Conservation (phyloP, 2,797 vertebrate genomes). For the Myiothlypis chrysogaster region DNA sequence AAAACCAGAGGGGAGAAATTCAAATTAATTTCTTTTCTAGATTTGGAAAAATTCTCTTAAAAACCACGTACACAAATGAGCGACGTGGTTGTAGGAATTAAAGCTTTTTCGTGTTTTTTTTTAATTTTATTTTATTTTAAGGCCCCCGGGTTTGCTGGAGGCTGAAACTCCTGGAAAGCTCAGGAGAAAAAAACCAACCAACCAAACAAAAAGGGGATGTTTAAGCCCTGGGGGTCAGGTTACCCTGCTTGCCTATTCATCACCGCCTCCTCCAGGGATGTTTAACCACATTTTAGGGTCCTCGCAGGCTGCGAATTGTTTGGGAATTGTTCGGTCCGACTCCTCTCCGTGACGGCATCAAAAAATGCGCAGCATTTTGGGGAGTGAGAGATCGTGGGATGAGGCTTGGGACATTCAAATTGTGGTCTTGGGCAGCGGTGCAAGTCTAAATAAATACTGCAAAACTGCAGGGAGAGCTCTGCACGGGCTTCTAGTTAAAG, state of each 20-base stretch:
- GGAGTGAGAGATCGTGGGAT: conserved; percentile 2
- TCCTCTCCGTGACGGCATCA: not conserved
- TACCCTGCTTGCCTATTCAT: not conserved
- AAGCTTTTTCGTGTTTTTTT: not conserved
- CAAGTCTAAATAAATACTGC: not conserved
- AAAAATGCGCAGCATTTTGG: not conserved
- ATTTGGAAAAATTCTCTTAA: not conserved
- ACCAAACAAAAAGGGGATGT: conserved; percentile 20
- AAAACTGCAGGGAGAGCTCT: not conserved
- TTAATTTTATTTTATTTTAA: not conserved
- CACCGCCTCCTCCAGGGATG: not conserved
- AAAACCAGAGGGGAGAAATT: not conserved
- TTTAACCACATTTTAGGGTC: not conserved
- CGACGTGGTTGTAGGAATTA: rapidly evolving
- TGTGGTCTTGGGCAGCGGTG: not conserved
- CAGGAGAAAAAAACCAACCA: not conserved
- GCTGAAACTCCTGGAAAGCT: conserved; percentile 2
- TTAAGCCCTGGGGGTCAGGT: not conserved
- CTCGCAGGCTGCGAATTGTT: not conserved
- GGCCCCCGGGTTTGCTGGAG: not conserved
- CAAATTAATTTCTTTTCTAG: not conserved
- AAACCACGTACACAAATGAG: rapidly evolving
- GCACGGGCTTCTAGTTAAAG: not conserved
- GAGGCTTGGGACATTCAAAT: not conserved
- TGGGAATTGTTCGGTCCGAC: not conserved